Conservation (phyloP, 2,888 invertebrate species). For the Agriopis leucophaearia region DNA sequence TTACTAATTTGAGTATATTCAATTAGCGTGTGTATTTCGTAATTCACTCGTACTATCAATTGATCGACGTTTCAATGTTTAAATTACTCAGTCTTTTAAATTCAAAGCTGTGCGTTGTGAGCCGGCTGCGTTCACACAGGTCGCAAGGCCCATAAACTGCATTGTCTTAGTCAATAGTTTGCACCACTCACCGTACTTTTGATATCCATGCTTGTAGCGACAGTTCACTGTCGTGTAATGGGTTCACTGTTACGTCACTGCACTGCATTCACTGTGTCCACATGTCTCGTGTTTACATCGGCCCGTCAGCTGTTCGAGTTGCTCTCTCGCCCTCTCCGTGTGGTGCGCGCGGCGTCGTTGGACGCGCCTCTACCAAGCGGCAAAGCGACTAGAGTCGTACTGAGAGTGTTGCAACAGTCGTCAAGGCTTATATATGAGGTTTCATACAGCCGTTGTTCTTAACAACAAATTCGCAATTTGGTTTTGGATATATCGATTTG, state of each 20-base stretch:
- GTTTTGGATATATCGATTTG: too few species aligned
- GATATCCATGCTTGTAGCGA: slow-evolving; percentile 48
- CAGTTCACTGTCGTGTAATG: slow-evolving; percentile 60
- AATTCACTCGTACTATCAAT: slow-evolving; percentile 29
- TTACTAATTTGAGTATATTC: slow-evolving; percentile 13
- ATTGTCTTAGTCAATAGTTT: slow-evolving; percentile 53
- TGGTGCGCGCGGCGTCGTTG: slow-evolving; percentile 80
- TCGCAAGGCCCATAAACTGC: slow-evolving; percentile 43
- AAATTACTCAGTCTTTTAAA: slow-evolving; percentile 25
- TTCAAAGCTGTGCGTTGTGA: slow-evolving; percentile 30
- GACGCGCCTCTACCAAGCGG: slow-evolving; percentile 84
- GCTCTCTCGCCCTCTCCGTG: slow-evolving; percentile 86
- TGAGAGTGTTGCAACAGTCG: slow-evolving; percentile 83
- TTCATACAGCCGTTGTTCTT: slow-evolving; percentile 66
- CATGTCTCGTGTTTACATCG: slow-evolving; percentile 71
- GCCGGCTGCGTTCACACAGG: slow-evolving; percentile 44
- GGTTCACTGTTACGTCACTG: slow-evolving; percentile 81
- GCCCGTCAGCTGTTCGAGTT: slow-evolving; percentile 67
- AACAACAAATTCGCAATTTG: slow-evolving; percentile 57
- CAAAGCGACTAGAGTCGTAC: slow-evolving; percentile 87
- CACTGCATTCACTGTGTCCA: slow-evolving; percentile 84
- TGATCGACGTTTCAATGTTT: slow-evolving; percentile 35
- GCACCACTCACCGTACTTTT: slow-evolving; percentile 78
- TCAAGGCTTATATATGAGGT: slow-evolving; percentile 84
- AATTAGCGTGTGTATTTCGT: slow-evolving; percentile 25